phyloP scores from a whole-genome alignment of 1,140 invertebrate genomes.

The Zaprionus capensis region DNA sequence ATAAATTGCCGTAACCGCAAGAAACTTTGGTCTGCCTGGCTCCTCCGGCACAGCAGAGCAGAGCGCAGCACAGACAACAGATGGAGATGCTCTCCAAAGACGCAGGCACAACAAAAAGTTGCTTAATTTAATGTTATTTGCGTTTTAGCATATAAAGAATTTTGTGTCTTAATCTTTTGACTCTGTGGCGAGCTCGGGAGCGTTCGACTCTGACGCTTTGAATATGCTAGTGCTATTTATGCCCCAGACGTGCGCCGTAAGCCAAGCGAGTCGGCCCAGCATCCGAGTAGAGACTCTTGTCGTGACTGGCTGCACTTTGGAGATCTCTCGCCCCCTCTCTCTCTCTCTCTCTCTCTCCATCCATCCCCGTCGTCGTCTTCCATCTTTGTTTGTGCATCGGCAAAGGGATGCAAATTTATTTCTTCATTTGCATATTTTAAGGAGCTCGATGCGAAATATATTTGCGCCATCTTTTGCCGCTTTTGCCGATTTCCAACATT shows the following conservation, averaged over 20 bases:
- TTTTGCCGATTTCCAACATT: slow-evolving; percentile 69
- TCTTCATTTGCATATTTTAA: slow-evolving; percentile 84
- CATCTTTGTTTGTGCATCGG: slow-evolving; percentile 44
- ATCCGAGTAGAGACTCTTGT: slow-evolving; percentile 31
- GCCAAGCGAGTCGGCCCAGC: neutral
- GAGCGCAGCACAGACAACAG: slow-evolving; percentile 30
- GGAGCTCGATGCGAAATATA: slow-evolving; percentile 77
- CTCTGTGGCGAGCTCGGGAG: slow-evolving; percentile 65
- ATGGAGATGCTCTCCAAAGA: slow-evolving; percentile 44
- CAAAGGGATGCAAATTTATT: slow-evolving; percentile 84
- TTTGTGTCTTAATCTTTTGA: slow-evolving; percentile 84
- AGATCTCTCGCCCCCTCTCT: slow-evolving; percentile 10
- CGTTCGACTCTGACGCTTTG: slow-evolving; percentile 65
- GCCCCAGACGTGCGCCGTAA: slow-evolving; percentile 69
- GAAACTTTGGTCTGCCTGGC: slow-evolving; percentile 74
- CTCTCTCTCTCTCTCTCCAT: neutral
- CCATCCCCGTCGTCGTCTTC: slow-evolving; percentile 14
- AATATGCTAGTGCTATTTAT: slow-evolving; percentile 83
- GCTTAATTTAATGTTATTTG: slow-evolving; percentile 84
- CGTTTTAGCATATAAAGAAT: slow-evolving; percentile 84
- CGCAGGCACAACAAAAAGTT: slow-evolving; percentile 71
- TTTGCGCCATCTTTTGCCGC: slow-evolving; percentile 65
- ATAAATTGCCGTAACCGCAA: slow-evolving; percentile 81
- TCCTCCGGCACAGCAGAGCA: slow-evolving; percentile 31
- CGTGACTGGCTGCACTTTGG: slow-evolving; percentile 61